These are phyloP conservation scores for Diplolepis rosae DNA, from an alignment of 2,888 invertebrate genomes.

Conservation along the genomic window DNA sequence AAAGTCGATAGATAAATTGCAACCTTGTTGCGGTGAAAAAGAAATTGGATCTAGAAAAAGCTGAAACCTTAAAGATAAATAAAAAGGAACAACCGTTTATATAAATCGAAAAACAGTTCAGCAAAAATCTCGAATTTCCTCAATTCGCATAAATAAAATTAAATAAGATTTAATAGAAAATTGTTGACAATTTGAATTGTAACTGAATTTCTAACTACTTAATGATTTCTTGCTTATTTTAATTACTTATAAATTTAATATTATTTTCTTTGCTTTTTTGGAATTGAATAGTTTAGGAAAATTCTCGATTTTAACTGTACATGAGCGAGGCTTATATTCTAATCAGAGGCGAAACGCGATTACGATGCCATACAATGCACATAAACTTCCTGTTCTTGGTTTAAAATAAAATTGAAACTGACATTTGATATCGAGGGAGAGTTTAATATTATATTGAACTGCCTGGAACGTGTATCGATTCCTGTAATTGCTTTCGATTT, in stretches of 20 bases:
- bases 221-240: neutral
- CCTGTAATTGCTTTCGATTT: neutral
- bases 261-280: neutral
- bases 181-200: no score
- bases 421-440: neutral
- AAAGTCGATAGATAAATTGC: neutral
- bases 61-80: neutral
- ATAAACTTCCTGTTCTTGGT: slow-evolving; percentile 27
- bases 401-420: slow-evolving; percentile 19
- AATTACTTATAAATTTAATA: neutral
- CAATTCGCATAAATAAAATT: no score
- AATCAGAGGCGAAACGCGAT: slow-evolving; percentile 21
- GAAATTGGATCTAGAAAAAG: neutral
- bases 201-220: no score
- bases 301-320: neutral
- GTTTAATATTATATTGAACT: slow-evolving; percentile 16
- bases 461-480: neutral
- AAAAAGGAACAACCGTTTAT: neutral
- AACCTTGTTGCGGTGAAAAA: neutral
- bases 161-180: no score
- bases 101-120: no score
- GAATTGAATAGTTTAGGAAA: no score
- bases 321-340: slow-evolving; percentile 19
- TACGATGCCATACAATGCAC: slow-evolving; percentile 12
- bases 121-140: no score